Conservation (phyloP, 1,140 invertebrate species). For the Coenobita brevimanus region DNA sequence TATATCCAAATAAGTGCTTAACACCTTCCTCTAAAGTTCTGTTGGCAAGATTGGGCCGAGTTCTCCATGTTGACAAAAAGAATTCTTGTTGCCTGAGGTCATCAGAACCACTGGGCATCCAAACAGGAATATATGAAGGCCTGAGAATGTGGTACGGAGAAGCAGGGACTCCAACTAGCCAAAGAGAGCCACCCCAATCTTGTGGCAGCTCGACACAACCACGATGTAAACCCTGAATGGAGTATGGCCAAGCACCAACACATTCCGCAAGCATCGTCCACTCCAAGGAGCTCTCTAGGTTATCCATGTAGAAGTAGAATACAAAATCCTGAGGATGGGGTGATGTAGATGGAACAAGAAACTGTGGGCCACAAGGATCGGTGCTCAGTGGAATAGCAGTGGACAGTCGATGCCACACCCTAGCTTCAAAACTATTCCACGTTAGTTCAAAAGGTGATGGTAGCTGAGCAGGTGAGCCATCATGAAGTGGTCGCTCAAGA, state of each 20-base stretch:
- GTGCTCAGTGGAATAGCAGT: slow-evolving; percentile 14
- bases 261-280: slow-evolving; percentile 63
- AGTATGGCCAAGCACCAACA: slow-evolving; percentile 57
- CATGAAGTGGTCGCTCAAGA: slow-evolving; percentile 35
- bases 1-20: background rate
- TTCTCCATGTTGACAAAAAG: background rate
- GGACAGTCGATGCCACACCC: slow-evolving; percentile 5
- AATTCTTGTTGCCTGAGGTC: background rate
- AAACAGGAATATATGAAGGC: slow-evolving; percentile 11
- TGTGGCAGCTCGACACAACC: slow-evolving; percentile 43
- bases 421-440: slow-evolving; percentile 2
- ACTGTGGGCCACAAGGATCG: slow-evolving; percentile 53
- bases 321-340: slow-evolving; percentile 8
- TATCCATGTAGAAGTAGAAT: slow-evolving; percentile 55
- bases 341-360: slow-evolving; percentile 5
- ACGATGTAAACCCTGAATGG: slow-evolving; percentile 37
- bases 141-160: slow-evolving; percentile 35
- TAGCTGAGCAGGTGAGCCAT: slow-evolving; percentile 21
- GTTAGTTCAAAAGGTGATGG: slow-evolving; percentile 31
- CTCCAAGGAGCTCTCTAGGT: slow-evolving; percentile 15
- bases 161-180: slow-evolving; percentile 50
- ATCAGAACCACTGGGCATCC: background rate
- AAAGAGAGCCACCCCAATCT: slow-evolving; percentile 40
- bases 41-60: background rate
- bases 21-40: background rate